Evolutionary conservation across 2,888 invertebrate species (phyloP), one percentile per base, ranked within the genome.

Genomic region (Orthosia gracilis): DNA sequence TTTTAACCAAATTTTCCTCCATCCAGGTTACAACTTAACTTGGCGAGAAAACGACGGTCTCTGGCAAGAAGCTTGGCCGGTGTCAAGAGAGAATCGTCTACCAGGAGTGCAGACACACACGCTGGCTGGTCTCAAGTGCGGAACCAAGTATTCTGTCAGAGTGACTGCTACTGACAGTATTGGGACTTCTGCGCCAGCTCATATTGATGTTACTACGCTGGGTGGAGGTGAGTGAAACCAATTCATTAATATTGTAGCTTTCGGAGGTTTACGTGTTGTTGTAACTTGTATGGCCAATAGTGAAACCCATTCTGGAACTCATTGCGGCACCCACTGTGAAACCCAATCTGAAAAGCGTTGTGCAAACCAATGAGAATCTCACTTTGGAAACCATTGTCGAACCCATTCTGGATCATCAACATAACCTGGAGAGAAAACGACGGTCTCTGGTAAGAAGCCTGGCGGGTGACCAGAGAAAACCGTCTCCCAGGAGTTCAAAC

Each of bases 141-240:
- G 99, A 15, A 98, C 98, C 31, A 97, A 97, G 81, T 99, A 99
- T 91, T 97, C 98, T 75, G 97, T 99, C 72, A 97, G 98, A 90
- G 97, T 99, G 80, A 97, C 98, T 3, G 98, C 98, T 1, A 97
- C 98, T 73, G 99, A 99, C 92, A 97, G 97, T 76, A 98, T 99
- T 3, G 99, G 99, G 0, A 97, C 97, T 55, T 98, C 99, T 7
- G 97, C 97, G 73, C 97, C 98, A 0, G 96, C 97, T 17, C 94
- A 97, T 80, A 94, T 96, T 11, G 97, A 97, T 63, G 95, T 97
- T 18, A 97, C 97, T 81, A 96, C 96, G 5, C 93, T 97, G 7
- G 98, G 98, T 3, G 95, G 96, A 86, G 97, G 97, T 92, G 91
- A 94, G 40, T 40, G 40, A 40, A 40, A 40, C 40, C 40, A 7